Conservation (phyloP, 1,140 invertebrate species). For the Coenobita brevimanus region DNA sequence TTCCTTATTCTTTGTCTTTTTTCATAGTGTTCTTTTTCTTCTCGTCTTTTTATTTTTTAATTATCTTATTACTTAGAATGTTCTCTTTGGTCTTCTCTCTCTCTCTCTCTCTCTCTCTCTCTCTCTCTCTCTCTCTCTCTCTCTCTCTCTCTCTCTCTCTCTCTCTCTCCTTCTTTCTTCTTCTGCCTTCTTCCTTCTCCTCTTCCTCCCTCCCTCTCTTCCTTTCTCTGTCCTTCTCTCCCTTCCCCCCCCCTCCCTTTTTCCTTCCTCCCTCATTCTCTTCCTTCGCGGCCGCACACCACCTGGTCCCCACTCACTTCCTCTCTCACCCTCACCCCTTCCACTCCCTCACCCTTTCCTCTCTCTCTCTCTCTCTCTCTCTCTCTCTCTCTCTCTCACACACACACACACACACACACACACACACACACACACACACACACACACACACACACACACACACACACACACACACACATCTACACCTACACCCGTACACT, state of each 20-base stretch:
- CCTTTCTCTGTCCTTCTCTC: neutral
- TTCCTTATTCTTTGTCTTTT: too few relatives aligned
- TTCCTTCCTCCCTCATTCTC: neutral
- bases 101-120: neutral
- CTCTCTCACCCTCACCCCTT: neutral
- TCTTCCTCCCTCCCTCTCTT: neutral
- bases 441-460: neutral
- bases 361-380: neutral
- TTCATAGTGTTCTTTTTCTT: too few relatives aligned
- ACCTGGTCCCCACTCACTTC: neutral
- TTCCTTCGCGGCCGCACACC: neutral
- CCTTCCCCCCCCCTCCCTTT: neutral
- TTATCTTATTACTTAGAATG: too few relatives aligned
- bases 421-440: neutral
- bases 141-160: neutral
- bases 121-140: neutral
- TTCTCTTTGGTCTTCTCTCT: neutral
- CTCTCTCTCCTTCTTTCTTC: neutral
- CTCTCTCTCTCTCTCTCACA: neutral
- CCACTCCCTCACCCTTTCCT: neutral
- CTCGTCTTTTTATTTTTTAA: too few relatives aligned
- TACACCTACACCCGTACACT: too few relatives aligned
- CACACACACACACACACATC: neutral
- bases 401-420: neutral
- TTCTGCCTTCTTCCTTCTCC: slow-evolving; percentile 9